Conservation (phyloP, 2,797 vertebrate genomes). For the Peromyscus eremicus region DNA sequence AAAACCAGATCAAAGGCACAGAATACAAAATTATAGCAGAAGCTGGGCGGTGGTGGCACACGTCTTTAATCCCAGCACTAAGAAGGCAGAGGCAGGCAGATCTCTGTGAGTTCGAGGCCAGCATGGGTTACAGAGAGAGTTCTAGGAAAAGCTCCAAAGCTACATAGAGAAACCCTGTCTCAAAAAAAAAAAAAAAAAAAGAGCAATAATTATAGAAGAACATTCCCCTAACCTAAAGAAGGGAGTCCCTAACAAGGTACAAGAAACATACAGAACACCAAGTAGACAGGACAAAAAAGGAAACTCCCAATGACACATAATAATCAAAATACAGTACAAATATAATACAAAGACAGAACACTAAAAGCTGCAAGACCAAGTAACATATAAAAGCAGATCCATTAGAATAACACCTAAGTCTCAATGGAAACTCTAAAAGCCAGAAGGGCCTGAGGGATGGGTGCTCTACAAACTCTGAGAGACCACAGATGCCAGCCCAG, state of each 20-base stretch:
- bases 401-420: neutral
- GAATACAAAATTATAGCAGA: too few species aligned
- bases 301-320: neutral
- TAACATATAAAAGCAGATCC: neutral
- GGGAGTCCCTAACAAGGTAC: neutral
- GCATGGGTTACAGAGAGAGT: too few species aligned
- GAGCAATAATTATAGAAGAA: neutral
- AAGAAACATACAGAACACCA: too few species aligned
- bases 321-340: neutral
- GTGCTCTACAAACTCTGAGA: neutral
- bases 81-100: too few species aligned
- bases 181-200: too few species aligned
- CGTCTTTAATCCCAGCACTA: too few species aligned
- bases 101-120: too few species aligned
- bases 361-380: neutral
- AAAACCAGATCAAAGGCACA: too few species aligned
- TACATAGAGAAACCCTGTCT: too few species aligned
- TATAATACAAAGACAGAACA: neutral
- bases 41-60: too few species aligned
- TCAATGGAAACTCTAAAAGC: neutral
- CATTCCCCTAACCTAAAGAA: neutral
- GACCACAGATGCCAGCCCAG: neutral
- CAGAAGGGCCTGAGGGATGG: neutral
- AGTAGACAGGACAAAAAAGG: neutral
- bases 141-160: too few species aligned